Percentiles rank a stretch among this genome's conserved stretches.
phyloP scores from a whole-genome alignment of 2,888 invertebrate genomes.

The Cerastis leucographa region DNA sequence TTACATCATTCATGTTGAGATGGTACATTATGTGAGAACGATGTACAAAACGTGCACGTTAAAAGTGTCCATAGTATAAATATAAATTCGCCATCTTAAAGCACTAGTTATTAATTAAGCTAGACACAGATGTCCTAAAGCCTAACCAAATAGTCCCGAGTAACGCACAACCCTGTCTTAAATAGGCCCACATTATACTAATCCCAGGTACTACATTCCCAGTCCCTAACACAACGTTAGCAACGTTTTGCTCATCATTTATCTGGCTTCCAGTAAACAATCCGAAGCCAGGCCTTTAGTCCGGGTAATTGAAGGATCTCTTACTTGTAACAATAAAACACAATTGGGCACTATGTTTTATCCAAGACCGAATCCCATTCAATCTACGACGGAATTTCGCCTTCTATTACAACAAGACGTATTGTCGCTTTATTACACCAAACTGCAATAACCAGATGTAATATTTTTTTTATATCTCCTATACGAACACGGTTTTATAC shows the following conservation, averaged over 20 bases:
- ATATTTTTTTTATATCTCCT: constrained; percentile 68
- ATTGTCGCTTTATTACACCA: constrained; percentile 63
- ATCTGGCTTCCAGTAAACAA: constrained; percentile 53
- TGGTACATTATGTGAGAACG: too few species aligned
- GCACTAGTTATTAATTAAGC: neutral
- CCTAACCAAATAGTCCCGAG: constrained; percentile 1
- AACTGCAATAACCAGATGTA: constrained; percentile 63
- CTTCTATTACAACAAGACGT: constrained; percentile 52
- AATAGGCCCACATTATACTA: constrained; percentile 44
- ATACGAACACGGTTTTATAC: constrained; percentile 67
- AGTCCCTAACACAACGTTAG: constrained; percentile 40
- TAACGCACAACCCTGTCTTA: constrained; percentile 21
- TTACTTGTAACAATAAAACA: constrained; percentile 30
- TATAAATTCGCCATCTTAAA: neutral
- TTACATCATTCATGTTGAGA: too few species aligned
- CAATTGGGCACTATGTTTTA: constrained; percentile 50
- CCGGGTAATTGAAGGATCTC: constrained; percentile 53
- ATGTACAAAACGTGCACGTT: too few species aligned
- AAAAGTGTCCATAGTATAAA: too few species aligned
- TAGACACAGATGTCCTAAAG: neutral
- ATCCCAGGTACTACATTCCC: constrained; percentile 39
- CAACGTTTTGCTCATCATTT: constrained; percentile 47
- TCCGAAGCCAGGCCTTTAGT: constrained; percentile 30
- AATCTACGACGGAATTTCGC: constrained; percentile 49
- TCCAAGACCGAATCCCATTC: constrained; percentile 54